These are phyloP conservation scores for Synodontis membranacea DNA, from an alignment of 2,113 vertebrate species.

Conservation along the genomic window DNA sequence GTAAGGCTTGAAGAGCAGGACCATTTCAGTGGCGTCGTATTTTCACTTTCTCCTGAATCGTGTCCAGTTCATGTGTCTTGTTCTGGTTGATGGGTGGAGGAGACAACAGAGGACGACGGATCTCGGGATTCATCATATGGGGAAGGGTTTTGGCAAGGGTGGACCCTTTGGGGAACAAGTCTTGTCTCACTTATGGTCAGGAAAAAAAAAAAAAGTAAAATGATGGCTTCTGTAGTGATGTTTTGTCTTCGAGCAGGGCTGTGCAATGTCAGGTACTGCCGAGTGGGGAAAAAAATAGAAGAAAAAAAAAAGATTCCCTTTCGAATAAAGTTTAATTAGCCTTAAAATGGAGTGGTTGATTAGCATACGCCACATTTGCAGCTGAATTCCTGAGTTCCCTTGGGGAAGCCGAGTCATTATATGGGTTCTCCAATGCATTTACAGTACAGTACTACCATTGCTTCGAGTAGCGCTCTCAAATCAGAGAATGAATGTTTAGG, in stretches of 20 bases:
- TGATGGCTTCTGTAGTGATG: neutral
- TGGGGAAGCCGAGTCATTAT: conserved; percentile 4
- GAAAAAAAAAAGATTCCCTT: neutral
- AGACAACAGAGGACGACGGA: neutral
- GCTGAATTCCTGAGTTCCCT: neutral
- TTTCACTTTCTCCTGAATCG: neutral
- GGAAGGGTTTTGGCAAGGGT: neutral
- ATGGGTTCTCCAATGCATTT: neutral
- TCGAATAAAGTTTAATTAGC: conserved; percentile 19
- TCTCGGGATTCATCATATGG: neutral
- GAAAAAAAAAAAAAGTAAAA: neutral
- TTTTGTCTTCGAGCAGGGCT: neutral
- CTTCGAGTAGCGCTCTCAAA: neutral
- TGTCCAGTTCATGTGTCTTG: neutral
- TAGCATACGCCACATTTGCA: neutral
- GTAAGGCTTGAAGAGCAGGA: neutral
- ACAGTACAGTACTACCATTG: neutral
- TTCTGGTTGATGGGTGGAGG: no score
- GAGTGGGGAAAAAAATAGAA: neutral
- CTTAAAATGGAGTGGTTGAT: conserved; percentile 3
- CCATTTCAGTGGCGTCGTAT: neutral
- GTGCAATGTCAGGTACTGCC: neutral
- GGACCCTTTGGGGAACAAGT: neutral
- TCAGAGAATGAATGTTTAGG: neutral
- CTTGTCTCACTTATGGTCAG: neutral